Base-by-base conservation (phyloP, 2,113 vertebrate genomes). In the Neopipo cinnamomea region DNA sequence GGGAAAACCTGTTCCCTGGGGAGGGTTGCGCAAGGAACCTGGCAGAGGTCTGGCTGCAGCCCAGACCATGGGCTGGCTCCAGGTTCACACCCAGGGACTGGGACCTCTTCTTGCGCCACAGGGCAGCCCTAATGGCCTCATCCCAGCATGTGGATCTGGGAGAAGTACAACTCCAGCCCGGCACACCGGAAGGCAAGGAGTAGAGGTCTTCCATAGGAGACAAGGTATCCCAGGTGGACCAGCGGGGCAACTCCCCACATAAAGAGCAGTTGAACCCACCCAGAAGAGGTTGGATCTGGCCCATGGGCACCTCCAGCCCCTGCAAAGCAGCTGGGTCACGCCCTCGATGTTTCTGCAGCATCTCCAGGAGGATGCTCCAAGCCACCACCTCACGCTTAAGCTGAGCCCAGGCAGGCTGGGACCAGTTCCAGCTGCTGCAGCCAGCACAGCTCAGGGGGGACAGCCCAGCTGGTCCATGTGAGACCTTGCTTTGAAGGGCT, bases 1-100 rank as follows among this genome's bases (percentile, higher is more conserved):
- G 14, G 95, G 95, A 88, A 90, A 96, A 91, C 93, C 88, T 93
- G 79, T 90, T 96, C 93, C 88, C 88, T 73, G 47, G 11, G 73
- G 85, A 96, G 37, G 63, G 59, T 96, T 91, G 55, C 1, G 16
- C 88, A 94, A 95, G 88, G 76, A 88, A 9, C 14, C 5, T 72
- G 93, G 63, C 4, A 0, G 46, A 73, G 85, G 14, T 11, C 91
- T 96, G 94, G 89, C 93, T 88, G 58, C 67, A 70, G 78, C 87
- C 87, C 95, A 95, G 84, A 21, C 19, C 50, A 1, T 0, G 61
- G 25, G 14, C 35, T 56, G 61, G 30, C 73, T 89, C 70, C 87
- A 46, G 44, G 24, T 41, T 74, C 90, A 66, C 88, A 77, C 41
- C 84, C 90, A 76, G 85, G 59, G 17, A 50, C n/a, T 28, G 71